Conservation (phyloP, 2,797 vertebrate genomes). For the Sternarchorhynchus goeldii region DNA sequence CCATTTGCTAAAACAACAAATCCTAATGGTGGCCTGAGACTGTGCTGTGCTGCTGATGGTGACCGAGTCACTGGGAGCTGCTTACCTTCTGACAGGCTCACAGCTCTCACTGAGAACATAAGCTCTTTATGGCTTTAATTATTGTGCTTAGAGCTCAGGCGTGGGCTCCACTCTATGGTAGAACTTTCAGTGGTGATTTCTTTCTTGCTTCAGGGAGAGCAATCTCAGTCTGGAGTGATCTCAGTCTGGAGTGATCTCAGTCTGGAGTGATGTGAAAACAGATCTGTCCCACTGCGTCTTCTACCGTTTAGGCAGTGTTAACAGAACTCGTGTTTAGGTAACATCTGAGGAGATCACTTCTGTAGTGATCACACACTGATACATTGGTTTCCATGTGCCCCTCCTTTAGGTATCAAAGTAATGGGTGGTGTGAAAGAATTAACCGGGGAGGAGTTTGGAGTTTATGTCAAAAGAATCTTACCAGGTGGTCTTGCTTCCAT, state of each 20-base stretch:
- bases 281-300: too few species aligned
- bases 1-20: too few species aligned
- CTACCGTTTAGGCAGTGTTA: too few species aligned
- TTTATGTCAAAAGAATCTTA: constrained; percentile 90
- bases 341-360: too few species aligned
- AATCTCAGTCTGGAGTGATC: too few species aligned
- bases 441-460: constrained; percentile 86
- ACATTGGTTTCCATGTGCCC: background rate
- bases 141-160: constrained; percentile 23
- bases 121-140: constrained; percentile 28
- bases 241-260: too few species aligned
- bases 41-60: too few species aligned
- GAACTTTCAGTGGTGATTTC: too few species aligned
- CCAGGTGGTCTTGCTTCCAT: constrained; percentile 84
- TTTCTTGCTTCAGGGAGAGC: too few species aligned
- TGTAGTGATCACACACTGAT: background rate
- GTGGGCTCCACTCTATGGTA: background rate
- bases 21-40: too few species aligned
- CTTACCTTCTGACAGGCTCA: constrained; percentile 2
- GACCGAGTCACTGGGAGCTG: background rate
- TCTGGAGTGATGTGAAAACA: too few species aligned
- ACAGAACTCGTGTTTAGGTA: too few species aligned
- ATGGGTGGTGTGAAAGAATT: constrained; percentile 87
- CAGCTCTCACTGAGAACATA: constrained; percentile 35
- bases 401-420: constrained; percentile 85